Evolutionary conservation across 2,113 vertebrate genomes (phyloP), one percentile per base, ranked within the genome.

Genomic region (Isichthys henryi): DNA sequence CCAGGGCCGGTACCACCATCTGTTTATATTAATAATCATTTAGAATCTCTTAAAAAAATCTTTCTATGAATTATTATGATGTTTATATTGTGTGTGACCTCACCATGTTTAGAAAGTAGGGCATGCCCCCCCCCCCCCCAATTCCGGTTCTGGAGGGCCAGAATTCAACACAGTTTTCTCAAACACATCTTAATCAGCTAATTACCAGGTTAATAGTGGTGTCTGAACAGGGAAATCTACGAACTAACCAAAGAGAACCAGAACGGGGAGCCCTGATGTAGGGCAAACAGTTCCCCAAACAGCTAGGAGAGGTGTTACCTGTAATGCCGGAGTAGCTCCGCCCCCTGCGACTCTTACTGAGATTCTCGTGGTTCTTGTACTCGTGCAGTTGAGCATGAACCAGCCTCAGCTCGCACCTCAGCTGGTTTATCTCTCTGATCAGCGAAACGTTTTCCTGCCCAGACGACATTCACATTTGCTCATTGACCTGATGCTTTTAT

Each of bases 381-480:
- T 94, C 91, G 88, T 92, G 94, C 19, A 90, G 86, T 88, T 92
- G 91, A 31, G 82, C 89, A 46, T 91, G 93, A 27, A 50, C 15
- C 19, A 49, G 0, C 21, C 35, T 77, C 91, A 95, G 91, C 90
- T 95, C 96, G 48, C 89, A 90, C 0, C 94, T 90, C 89, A 95
- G 90, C 0, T 94, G 27, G 1, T 96, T 95, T 87, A 95, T 93
- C 90, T 96, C 94, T n/a, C 93, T 91, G 0, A 95, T 93, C 17
- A 96, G 93, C 46, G 88, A 87, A 19, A 93, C 89, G 0, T 96
- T 96, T 80, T 95, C 94, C 96, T 96, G 93, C 19, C 48, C 46
- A 93, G 56, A 88, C 91, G 93, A 58, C 95, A 90, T 10, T 92
- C 77, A 91, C 62, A 70, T 31, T 70, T 13, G 5, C 10, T 70